These are phyloP conservation scores for Pantherophis guttatus DNA, from an alignment of 2,113 vertebrate species.

Conservation along the genomic window DNA sequence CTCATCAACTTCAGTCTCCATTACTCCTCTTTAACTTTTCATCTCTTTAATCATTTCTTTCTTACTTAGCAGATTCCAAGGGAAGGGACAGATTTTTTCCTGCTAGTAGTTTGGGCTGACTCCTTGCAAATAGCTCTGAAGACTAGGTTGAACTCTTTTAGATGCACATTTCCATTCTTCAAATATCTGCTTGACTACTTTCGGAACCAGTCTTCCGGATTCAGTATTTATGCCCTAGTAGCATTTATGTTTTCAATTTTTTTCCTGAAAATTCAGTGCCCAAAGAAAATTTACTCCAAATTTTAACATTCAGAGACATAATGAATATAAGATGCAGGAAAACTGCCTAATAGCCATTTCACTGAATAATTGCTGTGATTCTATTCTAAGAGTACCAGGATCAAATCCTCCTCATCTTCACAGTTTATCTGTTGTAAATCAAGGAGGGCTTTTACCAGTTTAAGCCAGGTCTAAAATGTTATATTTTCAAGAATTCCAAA, in stretches of 20 bases:
- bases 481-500: background rate
- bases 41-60: background rate
- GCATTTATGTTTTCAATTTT: background rate
- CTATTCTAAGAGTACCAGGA: background rate
- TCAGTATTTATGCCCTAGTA: background rate
- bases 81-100: background rate
- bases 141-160: background rate
- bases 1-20: background rate
- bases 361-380: background rate
- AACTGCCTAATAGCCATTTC: background rate
- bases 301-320: background rate
- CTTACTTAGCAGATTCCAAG: background rate
- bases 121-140: background rate
- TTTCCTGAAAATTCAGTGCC: background rate
- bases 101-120: background rate
- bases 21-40: background rate
- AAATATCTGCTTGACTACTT: background rate
- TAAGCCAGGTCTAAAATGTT: background rate
- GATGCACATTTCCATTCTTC: background rate
- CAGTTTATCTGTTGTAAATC: background rate
- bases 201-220: background rate
- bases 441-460: constrained; percentile 12
- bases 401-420: background rate
- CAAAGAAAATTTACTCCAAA: background rate
- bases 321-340: background rate